A percentile compares a stretch with the other conserved stretches of the same genome.
phyloP scores from a whole-genome alignment of 2,113 vertebrate genomes.

The Hemichromis elongatus region DNA sequence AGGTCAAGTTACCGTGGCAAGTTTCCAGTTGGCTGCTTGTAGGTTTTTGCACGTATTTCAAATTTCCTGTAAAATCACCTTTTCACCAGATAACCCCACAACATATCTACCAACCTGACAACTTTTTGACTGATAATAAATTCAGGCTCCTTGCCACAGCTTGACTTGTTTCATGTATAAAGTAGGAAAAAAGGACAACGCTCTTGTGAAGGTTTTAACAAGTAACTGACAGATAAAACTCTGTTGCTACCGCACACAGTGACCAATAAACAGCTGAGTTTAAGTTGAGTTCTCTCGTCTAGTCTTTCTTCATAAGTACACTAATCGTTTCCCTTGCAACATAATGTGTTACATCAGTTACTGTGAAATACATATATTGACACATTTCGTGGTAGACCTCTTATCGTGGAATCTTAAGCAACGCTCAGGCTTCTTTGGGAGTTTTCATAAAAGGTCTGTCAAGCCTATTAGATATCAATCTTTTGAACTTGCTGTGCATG shows the following conservation, averaged over 20 bases:
- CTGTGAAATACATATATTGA: neutral
- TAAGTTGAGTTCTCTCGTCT: rapidly evolving
- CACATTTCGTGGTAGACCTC: neutral
- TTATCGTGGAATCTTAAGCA: neutral
- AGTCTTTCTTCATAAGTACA: neutral
- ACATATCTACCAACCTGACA: neutral
- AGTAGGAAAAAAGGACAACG: neutral
- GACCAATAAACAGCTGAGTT: neutral
- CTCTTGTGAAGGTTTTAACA: neutral
- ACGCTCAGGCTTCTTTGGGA: neutral
- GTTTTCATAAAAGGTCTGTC: neutral
- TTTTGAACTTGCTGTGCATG: neutral
- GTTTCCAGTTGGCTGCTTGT: neutral
- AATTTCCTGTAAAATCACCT: neutral
- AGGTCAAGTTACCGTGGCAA: neutral
- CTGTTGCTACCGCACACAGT: neutral
- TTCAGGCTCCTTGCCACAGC: neutral
- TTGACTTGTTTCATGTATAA: neutral
- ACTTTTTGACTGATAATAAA: neutral
- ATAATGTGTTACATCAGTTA: neutral
- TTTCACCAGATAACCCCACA: rapidly evolving
- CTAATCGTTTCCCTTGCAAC: neutral
- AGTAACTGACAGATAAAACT: neutral
- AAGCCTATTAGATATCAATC: neutral
- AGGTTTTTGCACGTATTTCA: neutral